Evolutionary conservation across 2,797 vertebrate genomes (phyloP).

Genomic region (Scyliorhinus canicula): DNA sequence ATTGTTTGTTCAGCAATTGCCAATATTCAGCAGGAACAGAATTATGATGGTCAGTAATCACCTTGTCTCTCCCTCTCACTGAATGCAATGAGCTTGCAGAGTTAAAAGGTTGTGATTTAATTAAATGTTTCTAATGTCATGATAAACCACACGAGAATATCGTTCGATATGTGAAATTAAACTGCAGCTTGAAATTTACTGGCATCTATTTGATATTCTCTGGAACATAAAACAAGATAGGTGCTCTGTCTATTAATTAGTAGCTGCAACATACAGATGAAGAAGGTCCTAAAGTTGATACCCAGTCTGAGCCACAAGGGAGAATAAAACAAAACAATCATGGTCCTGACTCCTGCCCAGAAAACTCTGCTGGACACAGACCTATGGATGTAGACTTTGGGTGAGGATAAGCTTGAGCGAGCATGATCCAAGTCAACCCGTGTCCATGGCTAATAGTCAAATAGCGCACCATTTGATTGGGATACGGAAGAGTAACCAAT

Average conservation of each 20-base stretch:
- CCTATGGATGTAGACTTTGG: not conserved
- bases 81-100: not conserved
- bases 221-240: not conserved
- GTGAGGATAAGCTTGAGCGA: not conserved
- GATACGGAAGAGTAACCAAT: no score
- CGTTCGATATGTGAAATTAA: not conserved
- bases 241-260: not conserved
- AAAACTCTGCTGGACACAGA: no score
- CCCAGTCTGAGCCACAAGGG: not conserved
- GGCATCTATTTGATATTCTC: not conserved
- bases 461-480: not conserved
- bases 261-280: not conserved
- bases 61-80: not conserved
- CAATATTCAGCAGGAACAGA: not conserved
- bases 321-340: not conserved
- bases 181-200: not conserved
- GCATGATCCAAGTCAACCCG: not conserved
- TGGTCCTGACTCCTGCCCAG: not conserved
- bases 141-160: constrained; percentile 2
- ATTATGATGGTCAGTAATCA: not conserved
- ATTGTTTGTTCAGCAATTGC: not conserved
- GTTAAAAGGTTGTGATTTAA: not conserved
- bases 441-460: not conserved
- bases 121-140: not conserved
- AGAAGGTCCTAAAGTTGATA: not conserved